Conservation (phyloP, 2,888 invertebrate species). For the Anorthoa munda region DNA sequence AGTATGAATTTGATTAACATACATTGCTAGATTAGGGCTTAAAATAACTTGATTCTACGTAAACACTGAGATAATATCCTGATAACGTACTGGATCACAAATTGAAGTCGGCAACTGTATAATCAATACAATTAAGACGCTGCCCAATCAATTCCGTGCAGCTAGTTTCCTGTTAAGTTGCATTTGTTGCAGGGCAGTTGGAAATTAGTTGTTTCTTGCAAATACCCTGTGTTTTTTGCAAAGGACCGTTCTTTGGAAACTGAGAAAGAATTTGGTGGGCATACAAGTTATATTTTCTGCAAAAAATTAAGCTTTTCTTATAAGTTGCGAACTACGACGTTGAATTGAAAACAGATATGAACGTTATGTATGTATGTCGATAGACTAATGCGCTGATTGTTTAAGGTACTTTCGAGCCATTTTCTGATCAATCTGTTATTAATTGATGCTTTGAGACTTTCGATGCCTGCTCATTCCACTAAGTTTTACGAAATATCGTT, state of each 20-base stretch:
- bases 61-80: constrained; percentile 13
- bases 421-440: background rate
- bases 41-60: constrained; percentile 23
- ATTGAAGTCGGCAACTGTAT: constrained; percentile 27
- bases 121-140: constrained; percentile 39
- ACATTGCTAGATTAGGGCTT: constrained; percentile 3
- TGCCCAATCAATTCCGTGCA: constrained; percentile 35
- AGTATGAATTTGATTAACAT: constrained; percentile 11
- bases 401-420: background rate
- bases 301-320: too few relatives aligned
- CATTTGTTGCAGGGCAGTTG: background rate
- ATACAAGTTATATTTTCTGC: too few relatives aligned
- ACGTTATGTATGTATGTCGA: too few relatives aligned
- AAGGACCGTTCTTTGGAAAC: background rate
- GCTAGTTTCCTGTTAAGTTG: constrained; percentile 49
- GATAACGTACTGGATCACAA: constrained; percentile 37
- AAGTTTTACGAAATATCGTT: too few relatives aligned
- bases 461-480: too few relatives aligned
- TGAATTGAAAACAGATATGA: too few relatives aligned
- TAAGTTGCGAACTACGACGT: too few relatives aligned
- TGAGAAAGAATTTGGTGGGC: background rate
- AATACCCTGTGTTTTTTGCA: background rate
- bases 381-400: too few relatives aligned
- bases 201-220: background rate
- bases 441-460: too few relatives aligned